Base-by-base conservation (phyloP, 2,113 vertebrate species). In the Micronycteris hirsuta region DNA sequence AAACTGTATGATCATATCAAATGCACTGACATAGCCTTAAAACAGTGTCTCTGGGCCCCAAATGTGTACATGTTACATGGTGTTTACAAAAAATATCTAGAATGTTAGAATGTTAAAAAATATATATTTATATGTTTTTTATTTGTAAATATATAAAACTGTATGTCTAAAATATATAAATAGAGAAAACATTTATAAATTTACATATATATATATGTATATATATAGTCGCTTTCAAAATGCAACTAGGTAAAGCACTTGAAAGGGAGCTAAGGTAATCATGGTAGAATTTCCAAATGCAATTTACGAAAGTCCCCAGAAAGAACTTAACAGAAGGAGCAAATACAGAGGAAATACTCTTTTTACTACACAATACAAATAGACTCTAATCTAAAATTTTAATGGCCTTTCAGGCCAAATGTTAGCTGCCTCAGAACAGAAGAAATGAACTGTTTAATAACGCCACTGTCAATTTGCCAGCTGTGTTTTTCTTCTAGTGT, bases 391-490 rank as follows among this genome's bases (percentile, higher is more conserved):
- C 91, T 97, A 97, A 93, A 96, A 97, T 47, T 97, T 96, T 93
- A 97, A 97, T 91, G 20, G 47, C 68, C 74, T 97, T 97, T 95
- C 89, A 97, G 96, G 97, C 86, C 95, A 97, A 97, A 97, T 97
- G 96, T 97, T 97, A 97, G 96, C 81, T 97, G 97, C 83, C 91
- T 97, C 83, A 84, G 63, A 96, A 97, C 49, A 95, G 92, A 97
- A 96, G 95, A 97, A 96, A 97, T 89, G 63, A 95, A 85, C 96
- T 97, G 73, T 96, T 97, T 97, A 97, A 96, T 85, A 97, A 94
- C 96, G 77, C 28, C 89, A 87, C 86, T 95, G 81, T 89, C 93
- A 89, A 96, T 97, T 89, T 97, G 68, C 97, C 96, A 97, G 97
- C 96, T 97, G 96, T 95, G 73, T 88, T 86, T 93, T 89, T 91